These are phyloP conservation scores for Himalopsyche phryganea DNA, from an alignment of 1,140 invertebrate species.

Conservation along the genomic window DNA sequence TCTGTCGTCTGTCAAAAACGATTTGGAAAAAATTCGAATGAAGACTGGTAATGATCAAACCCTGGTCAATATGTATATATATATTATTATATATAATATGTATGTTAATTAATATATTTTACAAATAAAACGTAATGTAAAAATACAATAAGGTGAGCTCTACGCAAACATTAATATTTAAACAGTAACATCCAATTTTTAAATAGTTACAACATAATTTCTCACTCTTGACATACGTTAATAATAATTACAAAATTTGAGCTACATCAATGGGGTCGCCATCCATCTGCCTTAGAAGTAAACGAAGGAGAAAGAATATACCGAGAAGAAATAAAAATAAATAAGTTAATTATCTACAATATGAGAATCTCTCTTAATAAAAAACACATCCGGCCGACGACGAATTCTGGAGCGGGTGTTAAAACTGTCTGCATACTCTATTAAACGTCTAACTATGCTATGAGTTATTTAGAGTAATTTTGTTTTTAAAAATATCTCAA, in stretches of 20 bases:
- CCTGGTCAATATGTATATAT: not conserved
- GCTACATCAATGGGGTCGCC: slow-evolving; percentile 7
- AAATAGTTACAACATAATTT: too few relatives aligned
- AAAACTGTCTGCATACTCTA: not conserved
- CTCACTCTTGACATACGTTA: slow-evolving; percentile 3
- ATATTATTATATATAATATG: slow-evolving; percentile 5
- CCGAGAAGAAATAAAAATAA: slow-evolving; percentile 17
- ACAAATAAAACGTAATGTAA: not conserved
- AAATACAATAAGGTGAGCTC: too few relatives aligned
- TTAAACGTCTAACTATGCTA: slow-evolving; percentile 15
- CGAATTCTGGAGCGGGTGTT: not conserved
- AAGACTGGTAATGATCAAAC: not conserved
- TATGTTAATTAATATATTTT: slow-evolving; percentile 6
- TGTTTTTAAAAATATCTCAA: slow-evolving; percentile 12
- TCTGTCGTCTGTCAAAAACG: not conserved
- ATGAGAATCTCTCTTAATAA: slow-evolving; percentile 3
- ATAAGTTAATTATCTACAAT: slow-evolving; percentile 26
- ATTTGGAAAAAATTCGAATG: not conserved
- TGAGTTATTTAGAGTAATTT: slow-evolving; percentile 10
- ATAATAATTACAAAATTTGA: slow-evolving; percentile 8
- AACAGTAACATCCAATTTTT: not conserved
- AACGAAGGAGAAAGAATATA: not conserved
- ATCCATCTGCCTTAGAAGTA: not conserved
- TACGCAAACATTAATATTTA: not conserved
- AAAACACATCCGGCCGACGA: slow-evolving; percentile 1